Percentiles rank a stretch among this genome's conserved stretches.
These are phyloP conservation scores for Lasiurus borealis DNA, from an alignment of 2,113 vertebrate species.

Conservation along the genomic window DNA sequence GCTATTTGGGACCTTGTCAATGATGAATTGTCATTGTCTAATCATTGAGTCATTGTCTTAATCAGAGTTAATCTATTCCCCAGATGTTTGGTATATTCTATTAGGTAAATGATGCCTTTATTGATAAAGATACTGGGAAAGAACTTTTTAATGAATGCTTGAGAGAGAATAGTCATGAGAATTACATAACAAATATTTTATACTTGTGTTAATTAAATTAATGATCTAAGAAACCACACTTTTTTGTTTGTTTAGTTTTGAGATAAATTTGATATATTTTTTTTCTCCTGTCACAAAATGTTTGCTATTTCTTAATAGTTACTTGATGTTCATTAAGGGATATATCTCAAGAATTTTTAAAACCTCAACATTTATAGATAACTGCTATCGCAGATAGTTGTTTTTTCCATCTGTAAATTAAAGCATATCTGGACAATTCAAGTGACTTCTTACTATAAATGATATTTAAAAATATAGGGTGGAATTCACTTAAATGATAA, in stretches of 20 bases:
- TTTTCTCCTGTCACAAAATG: background rate
- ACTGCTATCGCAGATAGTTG: background rate
- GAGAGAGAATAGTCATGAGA: background rate
- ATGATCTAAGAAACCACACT: slow-evolving; percentile 9
- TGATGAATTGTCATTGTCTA: background rate
- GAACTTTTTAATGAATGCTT: slow-evolving; percentile 3
- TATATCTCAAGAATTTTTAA: slow-evolving; percentile 51
- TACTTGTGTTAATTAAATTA: background rate
- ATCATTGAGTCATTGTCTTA: slow-evolving; percentile 57
- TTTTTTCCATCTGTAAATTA: slow-evolving; percentile 21
- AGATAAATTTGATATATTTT: slow-evolving; percentile 22
- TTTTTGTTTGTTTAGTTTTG: slow-evolving; percentile 56
- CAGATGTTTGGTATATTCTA: background rate
- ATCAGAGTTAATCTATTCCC: background rate
- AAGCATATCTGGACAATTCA: slow-evolving; percentile 36
- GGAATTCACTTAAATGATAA: slow-evolving; percentile 52
- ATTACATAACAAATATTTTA: background rate
- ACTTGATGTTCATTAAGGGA: slow-evolving; percentile 7
- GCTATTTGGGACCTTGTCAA: background rate
- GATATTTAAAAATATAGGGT: slow-evolving; percentile 41
- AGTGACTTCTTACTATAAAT: slow-evolving; percentile 20
- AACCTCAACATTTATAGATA: slow-evolving; percentile 5
- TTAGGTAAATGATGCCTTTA: background rate
- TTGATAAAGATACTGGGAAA: slow-evolving; percentile 30
- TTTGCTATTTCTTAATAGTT: background rate